Evolutionary conservation across 1,140 invertebrate genomes (phyloP), one percentile per base, ranked within the genome.

Genomic region (Penaeus indicus): DNA sequence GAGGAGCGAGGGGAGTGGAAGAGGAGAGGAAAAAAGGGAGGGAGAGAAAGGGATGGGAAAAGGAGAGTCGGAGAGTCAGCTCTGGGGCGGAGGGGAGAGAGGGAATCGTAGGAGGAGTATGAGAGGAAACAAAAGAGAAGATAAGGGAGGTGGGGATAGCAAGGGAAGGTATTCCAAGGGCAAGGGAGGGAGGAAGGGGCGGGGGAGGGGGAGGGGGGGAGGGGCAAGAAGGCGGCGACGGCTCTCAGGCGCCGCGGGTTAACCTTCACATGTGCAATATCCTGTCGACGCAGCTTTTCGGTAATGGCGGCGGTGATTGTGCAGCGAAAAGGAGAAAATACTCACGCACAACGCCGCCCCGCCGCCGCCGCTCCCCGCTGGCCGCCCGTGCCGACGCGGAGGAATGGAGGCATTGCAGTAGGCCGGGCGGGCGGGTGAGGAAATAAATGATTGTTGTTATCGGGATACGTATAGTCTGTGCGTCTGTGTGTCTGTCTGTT

Each of bases 131-230:
- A 47, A 80, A 47, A 80, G 78, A 80, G 78, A 80, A n/a, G 78
- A 80, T 32, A 80, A 47, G 60, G 78, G 60, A 47, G 22, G n/a
- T n/a, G 54, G 47, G 25, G 47, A 81, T 18, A 60, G 79, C 47
- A 60, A 81, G 79, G 61, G 79, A 81, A 60, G 61, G 79, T n/a
- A n/a, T n/a, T n/a, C n/a, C n/a, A n/a, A 81, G 79, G 61, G 79
- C 47, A 60, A 81, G 79, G 61, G 79, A 81, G 79, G 61, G 79
- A 81, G 79, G 61, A 60, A 81, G 79, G 61, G 79, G 61, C 42
- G 61, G 80, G 62, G 47, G 62, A 54, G 27, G 80, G 62, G 80
- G 62, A 54, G 62, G 80, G 62, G 47, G 62, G 80, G 62, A 54
- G 21, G 32, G 38, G 80, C 25, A 22, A 82, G 80, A 62, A 32